Evolutionary conservation across 2,888 invertebrate genomes (phyloP).

Genomic region (Acleris literana): DNA sequence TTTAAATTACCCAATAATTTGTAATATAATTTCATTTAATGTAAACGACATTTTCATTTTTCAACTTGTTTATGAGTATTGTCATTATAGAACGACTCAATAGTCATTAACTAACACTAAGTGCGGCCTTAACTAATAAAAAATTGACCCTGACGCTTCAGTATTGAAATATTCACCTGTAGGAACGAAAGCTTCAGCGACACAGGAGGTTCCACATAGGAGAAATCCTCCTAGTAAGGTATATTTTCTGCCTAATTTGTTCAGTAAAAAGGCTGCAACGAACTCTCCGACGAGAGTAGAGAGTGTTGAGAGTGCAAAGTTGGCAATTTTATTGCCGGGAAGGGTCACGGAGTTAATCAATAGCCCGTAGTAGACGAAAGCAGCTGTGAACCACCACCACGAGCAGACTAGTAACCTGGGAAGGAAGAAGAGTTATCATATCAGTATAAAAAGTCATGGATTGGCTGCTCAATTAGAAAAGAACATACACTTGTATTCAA

Average conservation of each 20-base stretch:
- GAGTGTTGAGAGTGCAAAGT: conserved; percentile 30
- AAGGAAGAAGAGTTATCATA: background rate
- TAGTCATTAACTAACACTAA: too few species aligned
- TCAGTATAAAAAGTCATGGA: background rate
- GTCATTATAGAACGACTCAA: too few species aligned
- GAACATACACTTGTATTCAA: too few species aligned
- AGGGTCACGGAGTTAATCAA: conserved; percentile 32
- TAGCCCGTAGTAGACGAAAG: conserved; percentile 37
- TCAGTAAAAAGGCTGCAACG: conserved; percentile 18
- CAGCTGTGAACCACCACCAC: conserved; percentile 38
- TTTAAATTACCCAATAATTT: too few species aligned
- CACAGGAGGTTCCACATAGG: conserved; percentile 34
- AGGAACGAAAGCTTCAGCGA: conserved; percentile 33
- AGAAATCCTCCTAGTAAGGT: conserved; percentile 33
- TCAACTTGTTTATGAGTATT: too few species aligned
- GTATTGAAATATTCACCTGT: conserved; percentile 12
- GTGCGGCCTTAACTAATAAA: too few species aligned
- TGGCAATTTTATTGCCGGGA: conserved; percentile 32
- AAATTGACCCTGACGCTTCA: too few species aligned
- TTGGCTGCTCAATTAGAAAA: too few species aligned
- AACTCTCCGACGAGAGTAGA: conserved; percentile 30
- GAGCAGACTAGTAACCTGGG: conserved; percentile 38
- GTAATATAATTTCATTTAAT: too few species aligned
- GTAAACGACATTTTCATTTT: too few species aligned
- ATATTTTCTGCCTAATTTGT: conserved; percentile 34